Base-by-base conservation (phyloP, 1,140 invertebrate genomes). In the Euglossa dilemma region DNA sequence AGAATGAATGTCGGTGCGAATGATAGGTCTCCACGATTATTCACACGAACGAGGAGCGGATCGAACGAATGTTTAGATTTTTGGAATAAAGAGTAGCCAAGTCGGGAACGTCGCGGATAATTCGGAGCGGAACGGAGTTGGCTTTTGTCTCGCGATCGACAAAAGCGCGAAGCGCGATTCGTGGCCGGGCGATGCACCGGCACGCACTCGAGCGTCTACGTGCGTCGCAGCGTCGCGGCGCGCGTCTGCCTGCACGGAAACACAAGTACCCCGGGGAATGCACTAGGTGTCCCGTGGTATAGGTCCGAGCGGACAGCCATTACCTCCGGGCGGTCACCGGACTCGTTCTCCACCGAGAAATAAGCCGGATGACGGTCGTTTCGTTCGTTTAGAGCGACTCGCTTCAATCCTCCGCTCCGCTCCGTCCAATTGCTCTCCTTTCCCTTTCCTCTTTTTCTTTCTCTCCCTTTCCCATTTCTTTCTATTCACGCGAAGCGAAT, bases 91-190 rank as follows among this genome's bases (percentile, higher is more conserved):
- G 4, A 36, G 36, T 36, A 36, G 36, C 1, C 4, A 36, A 36
- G 36, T 36, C 4, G 36, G 36, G 1, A 36, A 1, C 50, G 50
- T 12, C 16, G 14, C 1, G 11, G 50, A 50, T 50, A 50, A 52
- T 52, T 14, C 3, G 12, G 16, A 52, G 18, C 1, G 36, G 36
- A 36, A 36, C 36, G 36, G 36, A 36, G 36, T 36, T 36, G 1
- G 36, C 36, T 4, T 2, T 36, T 36, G 79, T 74, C 67, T 45
- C 72, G 25, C 56, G 79, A 74, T 70, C 85, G 79, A 64, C 73
- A 52, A 83, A 69, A 69, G 73, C 66, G 57, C 66, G 85, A 73
- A 86, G 80, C 71, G 59, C 80, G 72, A 79, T 79, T 75, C 72
- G 72, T 74, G 73, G 69, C 23, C 23, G 57, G 28, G n/a, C 57